Evolutionary conservation across 2,888 invertebrate genomes (phyloP).

Genomic region (Euspilapteryx auroguttella): DNA sequence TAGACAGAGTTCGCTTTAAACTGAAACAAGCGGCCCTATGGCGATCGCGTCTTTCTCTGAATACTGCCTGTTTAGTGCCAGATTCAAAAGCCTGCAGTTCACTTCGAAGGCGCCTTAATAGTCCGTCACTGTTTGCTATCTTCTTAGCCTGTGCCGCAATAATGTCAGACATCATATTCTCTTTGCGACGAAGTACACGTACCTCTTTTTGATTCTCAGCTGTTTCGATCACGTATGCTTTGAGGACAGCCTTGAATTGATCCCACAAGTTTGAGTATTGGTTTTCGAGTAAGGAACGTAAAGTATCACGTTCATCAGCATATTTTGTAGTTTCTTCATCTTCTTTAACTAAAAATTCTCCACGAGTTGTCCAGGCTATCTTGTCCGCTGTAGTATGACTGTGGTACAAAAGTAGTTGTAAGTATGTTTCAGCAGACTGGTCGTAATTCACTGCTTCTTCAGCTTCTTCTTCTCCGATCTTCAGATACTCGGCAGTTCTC

Average conservation of each 20-base stretch:
- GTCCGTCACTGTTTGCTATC: slow-evolving; percentile 33
- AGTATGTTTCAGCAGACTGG: slow-evolving; percentile 35
- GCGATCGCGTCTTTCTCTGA: slow-evolving; percentile 36
- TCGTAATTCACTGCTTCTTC: slow-evolving; percentile 22
- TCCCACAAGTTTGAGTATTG: slow-evolving; percentile 36
- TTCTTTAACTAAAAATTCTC: slow-evolving; percentile 41
- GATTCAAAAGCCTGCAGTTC: slow-evolving; percentile 43
- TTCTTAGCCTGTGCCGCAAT: slow-evolving; percentile 42
- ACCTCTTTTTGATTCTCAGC: slow-evolving; percentile 42
- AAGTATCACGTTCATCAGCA: slow-evolving; percentile 25
- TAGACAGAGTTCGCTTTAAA: slow-evolving; percentile 23
- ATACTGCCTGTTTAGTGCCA: slow-evolving; percentile 41
- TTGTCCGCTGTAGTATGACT: slow-evolving; percentile 30
- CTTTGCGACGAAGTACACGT: slow-evolving; percentile 35
- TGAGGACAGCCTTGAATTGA: slow-evolving; percentile 35
- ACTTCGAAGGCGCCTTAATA: slow-evolving; percentile 27
- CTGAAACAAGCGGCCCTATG: slow-evolving; percentile 31
- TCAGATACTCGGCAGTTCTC: slow-evolving; percentile 21
- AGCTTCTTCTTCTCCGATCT: slow-evolving; percentile 21
- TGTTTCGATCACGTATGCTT: slow-evolving; percentile 30
- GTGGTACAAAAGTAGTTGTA: slow-evolving; percentile 36
- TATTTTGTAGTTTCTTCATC: slow-evolving; percentile 38
- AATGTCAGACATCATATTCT: slow-evolving; percentile 44
- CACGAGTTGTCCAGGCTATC: slow-evolving; percentile 33
- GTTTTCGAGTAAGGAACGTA: slow-evolving; percentile 36